These are phyloP conservation scores for Manis pentadactyla DNA, from an alignment of 2,797 vertebrate species.

Conservation along the genomic window DNA sequence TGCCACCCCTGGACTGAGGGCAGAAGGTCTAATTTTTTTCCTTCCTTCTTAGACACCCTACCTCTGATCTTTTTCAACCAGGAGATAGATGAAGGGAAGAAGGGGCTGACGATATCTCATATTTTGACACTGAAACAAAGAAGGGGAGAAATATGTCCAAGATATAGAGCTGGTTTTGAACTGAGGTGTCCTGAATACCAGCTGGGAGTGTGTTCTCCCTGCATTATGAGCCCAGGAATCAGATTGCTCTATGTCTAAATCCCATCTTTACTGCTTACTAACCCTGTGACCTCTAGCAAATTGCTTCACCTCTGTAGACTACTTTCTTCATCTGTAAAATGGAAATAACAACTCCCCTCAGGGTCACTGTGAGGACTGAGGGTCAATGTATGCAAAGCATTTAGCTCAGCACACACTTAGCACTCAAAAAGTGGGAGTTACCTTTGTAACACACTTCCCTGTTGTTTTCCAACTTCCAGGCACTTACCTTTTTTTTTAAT, in stretches of 20 bases:
- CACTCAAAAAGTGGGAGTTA: accelerated
- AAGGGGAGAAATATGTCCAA: not conserved
- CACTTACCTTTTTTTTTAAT: not conserved
- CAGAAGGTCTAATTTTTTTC: not conserved
- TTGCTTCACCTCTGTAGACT: not conserved
- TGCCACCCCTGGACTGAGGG: not conserved
- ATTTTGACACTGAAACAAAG: not conserved
- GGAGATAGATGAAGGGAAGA: not conserved
- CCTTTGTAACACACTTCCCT: not conserved
- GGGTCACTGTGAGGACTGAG: not conserved
- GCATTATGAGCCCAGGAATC: not conserved
- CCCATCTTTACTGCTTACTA: not conserved
- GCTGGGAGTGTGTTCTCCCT: not conserved
- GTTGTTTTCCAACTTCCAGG: not conserved
- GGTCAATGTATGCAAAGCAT: accelerated
- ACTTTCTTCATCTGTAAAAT: not conserved
- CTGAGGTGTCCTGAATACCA: not conserved
- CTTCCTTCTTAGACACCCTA: not conserved
- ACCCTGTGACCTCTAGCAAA: not conserved
- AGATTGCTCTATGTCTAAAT: not conserved
- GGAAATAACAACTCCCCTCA: not conserved
- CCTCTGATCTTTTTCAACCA: not conserved
- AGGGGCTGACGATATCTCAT: not conserved
- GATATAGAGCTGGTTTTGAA: not conserved
- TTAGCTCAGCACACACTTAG: not conserved